phyloP scores from a whole-genome alignment of 2,888 invertebrate genomes.

The Rosalia funebris region DNA sequence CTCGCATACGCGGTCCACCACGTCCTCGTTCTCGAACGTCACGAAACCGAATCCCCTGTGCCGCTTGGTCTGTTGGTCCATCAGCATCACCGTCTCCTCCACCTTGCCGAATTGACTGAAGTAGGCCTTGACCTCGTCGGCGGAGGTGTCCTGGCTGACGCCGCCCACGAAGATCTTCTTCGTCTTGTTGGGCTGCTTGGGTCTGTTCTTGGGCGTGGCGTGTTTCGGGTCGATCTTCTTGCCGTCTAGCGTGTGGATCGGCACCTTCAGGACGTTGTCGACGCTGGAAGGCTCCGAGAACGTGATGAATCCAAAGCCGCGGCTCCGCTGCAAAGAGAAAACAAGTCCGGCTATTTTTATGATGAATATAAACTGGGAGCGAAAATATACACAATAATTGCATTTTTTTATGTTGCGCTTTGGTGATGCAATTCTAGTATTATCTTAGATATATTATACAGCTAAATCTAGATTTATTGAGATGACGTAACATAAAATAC shows the following conservation, averaged over 20 bases:
- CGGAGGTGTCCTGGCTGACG: conserved; percentile 90
- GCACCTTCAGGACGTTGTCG: conserved; percentile 90
- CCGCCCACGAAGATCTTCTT: conserved; percentile 90
- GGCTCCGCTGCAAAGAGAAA: conserved; percentile 87
- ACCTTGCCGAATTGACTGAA: conserved; percentile 91
- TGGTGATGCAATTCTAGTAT: too few species aligned
- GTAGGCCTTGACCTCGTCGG: conserved; percentile 90
- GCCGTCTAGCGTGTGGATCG: conserved; percentile 90
- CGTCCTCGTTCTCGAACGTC: conserved; percentile 91
- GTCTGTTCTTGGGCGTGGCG: conserved; percentile 90
- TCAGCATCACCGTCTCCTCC: conserved; percentile 92
- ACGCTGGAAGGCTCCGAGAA: conserved; percentile 91
- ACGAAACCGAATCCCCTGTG: conserved; percentile 93
- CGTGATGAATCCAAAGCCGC: conserved; percentile 94
- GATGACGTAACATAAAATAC: too few species aligned
- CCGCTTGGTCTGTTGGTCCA: conserved; percentile 93
- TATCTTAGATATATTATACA: too few species aligned
- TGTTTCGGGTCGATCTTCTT: conserved; percentile 95
- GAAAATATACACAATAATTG: too few species aligned
- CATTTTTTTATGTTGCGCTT: too few species aligned
- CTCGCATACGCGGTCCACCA: conserved; percentile 91
- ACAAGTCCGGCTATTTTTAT: too few species aligned
- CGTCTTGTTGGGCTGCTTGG: conserved; percentile 86
- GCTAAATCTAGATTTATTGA: too few species aligned
- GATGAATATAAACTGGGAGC: too few species aligned